Percentiles rank a stretch among this genome's conserved stretches.
These are phyloP conservation scores for Marmota flaviventris DNA, from an alignment of 2,113 vertebrate genomes.

Conservation along the genomic window DNA sequence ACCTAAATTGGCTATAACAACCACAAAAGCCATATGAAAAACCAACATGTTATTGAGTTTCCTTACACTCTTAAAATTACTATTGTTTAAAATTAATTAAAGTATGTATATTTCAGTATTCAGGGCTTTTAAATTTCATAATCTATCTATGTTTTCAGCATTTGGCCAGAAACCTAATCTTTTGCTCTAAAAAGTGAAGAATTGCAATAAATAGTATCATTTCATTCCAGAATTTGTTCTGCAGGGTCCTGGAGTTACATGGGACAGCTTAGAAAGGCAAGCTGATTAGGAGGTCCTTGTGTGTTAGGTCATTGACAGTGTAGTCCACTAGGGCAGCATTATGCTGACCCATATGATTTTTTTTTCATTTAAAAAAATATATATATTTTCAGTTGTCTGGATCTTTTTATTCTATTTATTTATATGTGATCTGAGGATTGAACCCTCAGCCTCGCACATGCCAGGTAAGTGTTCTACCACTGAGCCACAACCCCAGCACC, in stretches of 20 bases:
- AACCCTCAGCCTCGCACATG: too few species aligned
- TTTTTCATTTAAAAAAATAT: background rate
- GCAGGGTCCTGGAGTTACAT: background rate
- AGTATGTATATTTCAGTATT: background rate
- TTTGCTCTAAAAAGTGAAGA: slow-evolving; percentile 3
- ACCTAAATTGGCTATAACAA: background rate
- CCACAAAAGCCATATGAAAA: background rate
- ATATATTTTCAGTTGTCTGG: too few species aligned
- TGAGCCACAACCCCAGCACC: too few species aligned
- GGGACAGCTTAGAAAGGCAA: background rate
- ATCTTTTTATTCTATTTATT: too few species aligned
- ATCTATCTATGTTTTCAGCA: slow-evolving; percentile 1
- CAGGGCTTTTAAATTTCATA: background rate
- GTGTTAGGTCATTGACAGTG: background rate
- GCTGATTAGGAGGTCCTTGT: background rate
- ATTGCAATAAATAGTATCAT: background rate
- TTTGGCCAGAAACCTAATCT: background rate
- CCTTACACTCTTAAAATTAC: background rate
- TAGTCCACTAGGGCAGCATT: background rate
- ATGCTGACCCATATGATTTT: background rate
- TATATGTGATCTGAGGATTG: too few species aligned
- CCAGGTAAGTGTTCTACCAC: too few species aligned
- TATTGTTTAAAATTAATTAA: background rate
- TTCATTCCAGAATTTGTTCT: background rate
- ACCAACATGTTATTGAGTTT: background rate